phyloP scores from a whole-genome alignment of 1,140 invertebrate species.

The Littorina saxatilis region DNA sequence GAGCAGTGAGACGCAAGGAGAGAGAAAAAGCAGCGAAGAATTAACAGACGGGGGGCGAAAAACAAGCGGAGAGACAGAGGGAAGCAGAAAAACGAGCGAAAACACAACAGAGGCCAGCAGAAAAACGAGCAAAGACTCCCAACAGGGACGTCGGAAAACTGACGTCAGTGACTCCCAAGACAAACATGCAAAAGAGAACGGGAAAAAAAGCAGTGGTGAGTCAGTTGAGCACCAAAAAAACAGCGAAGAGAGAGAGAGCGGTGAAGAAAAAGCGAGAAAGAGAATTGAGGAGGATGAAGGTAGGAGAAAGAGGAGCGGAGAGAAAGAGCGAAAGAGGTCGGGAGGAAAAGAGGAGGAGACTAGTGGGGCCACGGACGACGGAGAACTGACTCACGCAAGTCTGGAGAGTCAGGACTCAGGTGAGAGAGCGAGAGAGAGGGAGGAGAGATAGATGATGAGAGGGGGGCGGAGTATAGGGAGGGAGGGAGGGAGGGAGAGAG shows the following conservation, averaged over 20 bases:
- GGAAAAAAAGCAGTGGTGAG: neutral
- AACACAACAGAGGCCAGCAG: neutral
- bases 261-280: neutral
- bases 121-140: too few relatives aligned
- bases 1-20: neutral
- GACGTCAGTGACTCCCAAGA: too few relatives aligned
- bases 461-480: too few relatives aligned
- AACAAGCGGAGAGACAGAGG: neutral
- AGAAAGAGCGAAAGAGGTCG: neutral
- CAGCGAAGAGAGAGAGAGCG: too few relatives aligned
- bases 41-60: neutral
- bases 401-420: slow-evolving; percentile 57
- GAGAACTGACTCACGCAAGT: slow-evolving; percentile 39
- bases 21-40: neutral
- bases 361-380: neutral
- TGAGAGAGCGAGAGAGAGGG: slow-evolving; percentile 33
- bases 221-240: neutral
- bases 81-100: neutral
- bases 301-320: neutral
- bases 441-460: too few relatives aligned
- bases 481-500: too few relatives aligned
- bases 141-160: too few relatives aligned
- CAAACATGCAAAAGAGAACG: too few relatives aligned
- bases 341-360: neutral
- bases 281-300: slow-evolving; percentile 2